A percentile compares a stretch with the other conserved stretches of the same genome.
phyloP scores from a whole-genome alignment of 2,888 invertebrate species.

The Agrotis exclamationis region DNA sequence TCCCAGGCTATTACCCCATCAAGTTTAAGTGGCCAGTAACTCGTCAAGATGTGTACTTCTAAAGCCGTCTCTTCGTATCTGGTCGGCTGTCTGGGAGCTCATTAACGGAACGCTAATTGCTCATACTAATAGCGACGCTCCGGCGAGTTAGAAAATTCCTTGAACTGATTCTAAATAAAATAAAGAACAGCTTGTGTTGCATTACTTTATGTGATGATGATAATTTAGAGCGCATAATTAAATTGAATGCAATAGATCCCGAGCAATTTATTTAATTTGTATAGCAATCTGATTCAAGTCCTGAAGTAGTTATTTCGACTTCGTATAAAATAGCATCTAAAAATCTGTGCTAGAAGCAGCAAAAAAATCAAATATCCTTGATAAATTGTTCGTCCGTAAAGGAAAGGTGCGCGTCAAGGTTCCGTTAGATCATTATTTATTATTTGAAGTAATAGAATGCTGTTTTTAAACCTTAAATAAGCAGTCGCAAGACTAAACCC shows the following conservation, averaged over 20 bases:
- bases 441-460: constrained; percentile 39
- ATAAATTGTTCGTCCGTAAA: constrained; percentile 61
- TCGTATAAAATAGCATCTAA: constrained; percentile 18
- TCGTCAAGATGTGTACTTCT: constrained; percentile 58
- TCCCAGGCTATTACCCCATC: constrained; percentile 76
- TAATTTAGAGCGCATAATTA: constrained; percentile 54
- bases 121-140: constrained; percentile 85
- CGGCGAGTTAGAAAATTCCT: constrained; percentile 85
- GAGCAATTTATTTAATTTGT: constrained; percentile 33
- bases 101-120: constrained; percentile 89
- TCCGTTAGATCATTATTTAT: constrained; percentile 56
- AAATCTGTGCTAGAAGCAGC: constrained; percentile 20
- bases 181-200: constrained; percentile 75
- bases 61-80: constrained; percentile 70
- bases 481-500: background rate
- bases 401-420: constrained; percentile 61
- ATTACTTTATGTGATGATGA: constrained; percentile 59
- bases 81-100: constrained; percentile 82
- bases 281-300: constrained; percentile 9
- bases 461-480: constrained; percentile 16
- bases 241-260: constrained; percentile 29
- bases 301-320: constrained; percentile 1
- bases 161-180: constrained; percentile 85
- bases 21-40: constrained; percentile 74
- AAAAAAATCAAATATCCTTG: constrained; percentile 58